Percentiles rank a stretch among this genome's conserved stretches.
Conservation (phyloP, 2,797 vertebrate species). For the Bovichtus variegatus region DNA sequence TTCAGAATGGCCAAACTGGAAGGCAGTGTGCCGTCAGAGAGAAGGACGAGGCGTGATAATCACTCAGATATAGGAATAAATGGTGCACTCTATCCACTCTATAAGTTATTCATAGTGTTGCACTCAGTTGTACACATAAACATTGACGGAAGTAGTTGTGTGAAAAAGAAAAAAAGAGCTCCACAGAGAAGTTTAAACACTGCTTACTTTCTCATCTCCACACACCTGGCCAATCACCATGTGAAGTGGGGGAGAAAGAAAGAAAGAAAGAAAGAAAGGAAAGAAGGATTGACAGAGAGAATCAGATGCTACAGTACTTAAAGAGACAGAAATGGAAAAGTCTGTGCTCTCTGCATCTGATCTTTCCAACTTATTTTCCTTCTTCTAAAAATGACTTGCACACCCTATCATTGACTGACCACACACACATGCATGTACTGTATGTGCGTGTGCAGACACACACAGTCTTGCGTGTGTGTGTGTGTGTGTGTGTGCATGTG, state of each 20-base stretch:
- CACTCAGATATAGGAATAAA: not conserved
- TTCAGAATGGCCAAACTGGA: not conserved
- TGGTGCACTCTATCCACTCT: not conserved
- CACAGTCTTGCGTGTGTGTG: conserved; percentile 25
- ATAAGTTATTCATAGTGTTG: not conserved
- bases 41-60: not conserved
- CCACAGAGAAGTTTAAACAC: not conserved
- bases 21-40: not conserved
- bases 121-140: not conserved
- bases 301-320: conserved; percentile 19
- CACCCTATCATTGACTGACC: conserved; percentile 79
- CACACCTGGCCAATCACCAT: not conserved
- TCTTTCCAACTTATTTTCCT: conserved; percentile 72
- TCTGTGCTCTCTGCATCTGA: conserved; percentile 44
- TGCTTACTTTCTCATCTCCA: not conserved
- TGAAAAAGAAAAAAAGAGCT: not conserved
- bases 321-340: conserved; percentile 52
- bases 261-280: not conserved
- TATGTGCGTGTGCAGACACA: not conserved
- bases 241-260: not conserved
- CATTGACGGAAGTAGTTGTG: not conserved
- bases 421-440: not conserved
- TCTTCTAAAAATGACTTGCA: conserved; percentile 64
- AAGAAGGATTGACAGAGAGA: not conserved
- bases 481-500: conserved; percentile 45